Evolutionary conservation across 1,140 invertebrate species (phyloP), one percentile per base, ranked within the genome.

Genomic region (Thaumetopoea pityocampa): DNA sequence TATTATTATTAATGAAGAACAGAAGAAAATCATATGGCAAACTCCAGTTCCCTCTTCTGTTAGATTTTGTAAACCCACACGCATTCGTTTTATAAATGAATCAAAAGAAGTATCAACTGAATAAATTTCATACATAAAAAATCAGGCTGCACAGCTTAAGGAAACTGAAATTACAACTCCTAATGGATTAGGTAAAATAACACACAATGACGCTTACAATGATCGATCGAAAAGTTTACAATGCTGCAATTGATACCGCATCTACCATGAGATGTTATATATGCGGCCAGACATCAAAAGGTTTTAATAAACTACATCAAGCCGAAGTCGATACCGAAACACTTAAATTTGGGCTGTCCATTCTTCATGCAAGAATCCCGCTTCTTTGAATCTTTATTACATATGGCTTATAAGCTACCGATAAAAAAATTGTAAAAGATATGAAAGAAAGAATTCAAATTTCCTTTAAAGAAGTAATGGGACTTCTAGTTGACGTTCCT

Each of bases 401-500:
- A 24, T 7, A 3, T 24, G 8, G 22, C 22, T 8, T 8, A 24
- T 8, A 5, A 8, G 9, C 5, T 8, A 8, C 4, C 8, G 3
- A 3, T 24, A 5, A 2, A 24, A 7, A 24, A 24, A 8, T 24
- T 5, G 22, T 8, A 24, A 24, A 40, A 33, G 67, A 48, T 23
- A 38, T 20, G 32, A 48, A 43, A 44, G 3, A 36, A 27, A 15
- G 34, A 28, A 61, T 54, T 23, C 42, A 80, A 56, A 17, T 60
- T 38, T 12, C 36, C 34, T 82, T 74, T 56, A 46, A 43, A 42
- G 43, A 42, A 10, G 17, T 63, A 53, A 40, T 57, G 4, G 55
- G 59, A 0, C 32, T 78, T 1, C 38, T 74, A 10, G 58, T 80
- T 23, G 71, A 84, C 51, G 27, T 67, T 6, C 61, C 62, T 0